Evolutionary conservation across 1,140 invertebrate genomes (phyloP).

Genomic region (Nymphalis io): DNA sequence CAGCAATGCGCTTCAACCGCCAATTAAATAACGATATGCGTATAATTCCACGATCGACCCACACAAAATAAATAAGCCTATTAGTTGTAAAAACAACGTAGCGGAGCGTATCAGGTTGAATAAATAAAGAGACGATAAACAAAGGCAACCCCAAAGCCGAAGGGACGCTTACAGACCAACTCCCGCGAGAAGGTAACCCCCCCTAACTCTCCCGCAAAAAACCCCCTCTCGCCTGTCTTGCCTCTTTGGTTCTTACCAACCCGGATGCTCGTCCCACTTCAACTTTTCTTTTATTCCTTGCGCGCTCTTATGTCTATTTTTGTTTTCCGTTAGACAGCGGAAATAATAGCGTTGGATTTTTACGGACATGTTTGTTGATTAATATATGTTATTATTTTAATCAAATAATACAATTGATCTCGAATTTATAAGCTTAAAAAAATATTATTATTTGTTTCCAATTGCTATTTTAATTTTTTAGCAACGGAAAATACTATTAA

Average conservation of each 20-base stretch:
- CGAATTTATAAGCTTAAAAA: too few relatives aligned
- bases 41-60: constrained; percentile 11
- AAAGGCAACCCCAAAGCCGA: constrained; percentile 59
- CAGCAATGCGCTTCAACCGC: not conserved
- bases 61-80: constrained; percentile 42
- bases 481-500: too few relatives aligned
- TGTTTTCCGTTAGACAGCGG: constrained; percentile 76
- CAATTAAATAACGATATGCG: constrained; percentile 20
- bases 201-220: constrained; percentile 23
- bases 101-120: constrained; percentile 51
- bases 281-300: constrained; percentile 75
- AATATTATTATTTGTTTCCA: too few relatives aligned
- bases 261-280: constrained; percentile 73
- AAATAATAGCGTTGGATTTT: constrained; percentile 68
- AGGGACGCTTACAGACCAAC: constrained; percentile 50
- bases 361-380: constrained; percentile 43
- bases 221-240: constrained; percentile 41
- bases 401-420: too few relatives aligned
- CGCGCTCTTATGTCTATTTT: constrained; percentile 77
- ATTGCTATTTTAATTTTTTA: too few relatives aligned
- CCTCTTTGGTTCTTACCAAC: constrained; percentile 49
- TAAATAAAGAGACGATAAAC: constrained; percentile 69
- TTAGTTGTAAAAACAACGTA: constrained; percentile 46
- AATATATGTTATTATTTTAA: not conserved
- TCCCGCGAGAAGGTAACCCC: constrained; percentile 42